A percentile compares a stretch with the other conserved stretches of the same genome.
phyloP scores from a whole-genome alignment of 2,113 vertebrate genomes.

The Psittacus erithacus region DNA sequence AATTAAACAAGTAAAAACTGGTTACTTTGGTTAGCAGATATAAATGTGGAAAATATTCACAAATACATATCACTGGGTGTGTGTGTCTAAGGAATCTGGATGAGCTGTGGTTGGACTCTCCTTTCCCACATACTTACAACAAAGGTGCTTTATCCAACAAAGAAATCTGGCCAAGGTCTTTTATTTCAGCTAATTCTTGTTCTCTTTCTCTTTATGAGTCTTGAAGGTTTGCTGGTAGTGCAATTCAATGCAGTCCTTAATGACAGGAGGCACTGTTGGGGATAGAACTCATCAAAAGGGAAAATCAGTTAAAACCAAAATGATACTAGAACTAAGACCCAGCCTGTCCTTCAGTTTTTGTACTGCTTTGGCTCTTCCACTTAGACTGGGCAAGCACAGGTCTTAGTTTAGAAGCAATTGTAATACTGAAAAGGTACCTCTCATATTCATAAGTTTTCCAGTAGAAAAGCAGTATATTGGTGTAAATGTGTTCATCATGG shows the following conservation, averaged over 20 bases:
- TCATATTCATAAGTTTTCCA: neutral
- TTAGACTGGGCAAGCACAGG: neutral
- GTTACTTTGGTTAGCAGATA: slow-evolving; percentile 61
- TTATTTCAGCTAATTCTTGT: slow-evolving; percentile 53
- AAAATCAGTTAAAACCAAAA: neutral
- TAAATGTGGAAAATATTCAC: slow-evolving; percentile 60
- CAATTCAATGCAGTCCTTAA: neutral
- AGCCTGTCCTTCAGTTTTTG: neutral
- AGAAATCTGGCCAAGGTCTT: slow-evolving; percentile 45
- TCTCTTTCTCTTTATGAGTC: neutral
- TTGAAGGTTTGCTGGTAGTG: slow-evolving; percentile 1
- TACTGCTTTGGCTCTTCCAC: neutral
- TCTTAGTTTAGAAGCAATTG: neutral
- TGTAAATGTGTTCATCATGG: neutral
- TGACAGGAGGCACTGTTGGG: slow-evolving; percentile 6
- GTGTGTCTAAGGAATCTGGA: slow-evolving; percentile 67
- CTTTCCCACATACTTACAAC: slow-evolving; percentile 64
- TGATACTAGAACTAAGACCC: neutral
- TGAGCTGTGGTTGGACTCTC: slow-evolving; percentile 61
- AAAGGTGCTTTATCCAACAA: slow-evolving; percentile 66
- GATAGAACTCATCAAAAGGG: neutral
- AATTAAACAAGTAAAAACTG: slow-evolving; percentile 73
- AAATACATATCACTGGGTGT: slow-evolving; percentile 39
- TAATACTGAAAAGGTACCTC: neutral
- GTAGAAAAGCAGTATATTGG: neutral